Evolutionary conservation across 2,113 vertebrate genomes (phyloP).

Genomic region (Elgaria multicarinata): DNA sequence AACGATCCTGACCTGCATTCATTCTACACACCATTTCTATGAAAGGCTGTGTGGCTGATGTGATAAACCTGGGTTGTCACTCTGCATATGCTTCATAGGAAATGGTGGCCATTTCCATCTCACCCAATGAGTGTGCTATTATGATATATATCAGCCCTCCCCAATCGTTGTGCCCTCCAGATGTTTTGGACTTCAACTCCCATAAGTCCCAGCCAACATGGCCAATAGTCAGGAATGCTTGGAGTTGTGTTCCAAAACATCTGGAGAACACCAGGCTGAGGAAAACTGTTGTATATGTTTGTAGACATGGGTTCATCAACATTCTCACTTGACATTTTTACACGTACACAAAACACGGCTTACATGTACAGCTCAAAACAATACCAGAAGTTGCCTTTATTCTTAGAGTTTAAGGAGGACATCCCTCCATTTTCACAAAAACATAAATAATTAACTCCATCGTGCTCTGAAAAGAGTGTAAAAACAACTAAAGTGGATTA

Average conservation of each 20-base stretch:
- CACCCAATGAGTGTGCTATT: background rate
- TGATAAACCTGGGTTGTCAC: too few species aligned
- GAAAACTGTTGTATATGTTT: background rate
- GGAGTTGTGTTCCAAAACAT: too few species aligned
- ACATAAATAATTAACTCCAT: slow-evolving; percentile 14
- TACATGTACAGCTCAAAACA: background rate
- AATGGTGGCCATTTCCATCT: background rate
- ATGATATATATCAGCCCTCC: too few species aligned
- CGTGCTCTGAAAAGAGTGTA: slow-evolving; percentile 26
- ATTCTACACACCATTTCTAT: background rate
- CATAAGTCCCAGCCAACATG: too few species aligned
- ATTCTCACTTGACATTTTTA: background rate
- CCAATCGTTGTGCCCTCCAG: too few species aligned
- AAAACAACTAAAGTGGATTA: background rate
- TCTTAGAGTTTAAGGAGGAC: slow-evolving; percentile 16
- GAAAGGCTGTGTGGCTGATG: too few species aligned
- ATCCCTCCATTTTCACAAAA: slow-evolving; percentile 25
- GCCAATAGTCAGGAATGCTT: too few species aligned
- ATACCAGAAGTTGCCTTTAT: background rate
- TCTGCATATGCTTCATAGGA: background rate
- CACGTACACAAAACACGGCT: background rate
- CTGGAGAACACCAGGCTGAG: too few species aligned
- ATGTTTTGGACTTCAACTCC: too few species aligned
- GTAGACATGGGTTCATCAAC: too few species aligned
- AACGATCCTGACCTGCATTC: background rate